These are phyloP conservation scores for Calvadosia cruxmelitensis DNA, from an alignment of 30 jellyfish, hydroid and myxozoan species.

Conservation along the genomic window DNA sequence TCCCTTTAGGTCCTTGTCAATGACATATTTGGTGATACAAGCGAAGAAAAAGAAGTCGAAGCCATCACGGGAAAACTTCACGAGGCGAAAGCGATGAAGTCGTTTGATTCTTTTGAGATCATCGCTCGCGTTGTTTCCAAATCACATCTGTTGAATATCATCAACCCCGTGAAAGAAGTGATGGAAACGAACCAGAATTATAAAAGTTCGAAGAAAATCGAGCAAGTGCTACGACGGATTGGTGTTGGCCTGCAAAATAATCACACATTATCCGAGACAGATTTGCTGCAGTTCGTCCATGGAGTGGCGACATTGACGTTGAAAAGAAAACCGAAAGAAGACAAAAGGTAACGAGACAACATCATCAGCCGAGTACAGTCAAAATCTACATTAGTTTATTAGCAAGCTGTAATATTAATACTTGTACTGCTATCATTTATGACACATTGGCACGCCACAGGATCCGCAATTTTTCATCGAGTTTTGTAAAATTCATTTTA, in stretches of 20 bases:
- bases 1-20: conserved; percentile 46
- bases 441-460: too few species aligned
- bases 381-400: too few species aligned
- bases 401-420: too few species aligned
- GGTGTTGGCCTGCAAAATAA: conserved; percentile 69
- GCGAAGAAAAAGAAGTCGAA: conserved; percentile 78
- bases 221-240: conserved; percentile 60
- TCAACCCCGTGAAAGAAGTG: conserved; percentile 53
- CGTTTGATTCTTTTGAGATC: conserved; percentile 70
- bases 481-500: too few species aligned
- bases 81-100: conserved; percentile 83
- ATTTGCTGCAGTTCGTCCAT: conserved; percentile 34
- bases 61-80: conserved; percentile 68
- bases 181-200: conserved; percentile 52
- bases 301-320: not conserved
- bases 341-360: not conserved
- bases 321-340: not conserved
- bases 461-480: too few species aligned
- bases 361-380: too few species aligned
- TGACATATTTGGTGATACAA: conserved; percentile 47
- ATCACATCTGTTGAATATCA: conserved; percentile 16
- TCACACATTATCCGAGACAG: conserved; percentile 18
- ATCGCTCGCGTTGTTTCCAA: conserved; percentile 47
- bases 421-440: too few species aligned
- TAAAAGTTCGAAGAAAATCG: conserved; percentile 48